Percentiles rank a stretch among this genome's conserved stretches.
Evolutionary conservation across 1,140 invertebrate species (phyloP).

Genomic region (Zaprionus capensis): DNA sequence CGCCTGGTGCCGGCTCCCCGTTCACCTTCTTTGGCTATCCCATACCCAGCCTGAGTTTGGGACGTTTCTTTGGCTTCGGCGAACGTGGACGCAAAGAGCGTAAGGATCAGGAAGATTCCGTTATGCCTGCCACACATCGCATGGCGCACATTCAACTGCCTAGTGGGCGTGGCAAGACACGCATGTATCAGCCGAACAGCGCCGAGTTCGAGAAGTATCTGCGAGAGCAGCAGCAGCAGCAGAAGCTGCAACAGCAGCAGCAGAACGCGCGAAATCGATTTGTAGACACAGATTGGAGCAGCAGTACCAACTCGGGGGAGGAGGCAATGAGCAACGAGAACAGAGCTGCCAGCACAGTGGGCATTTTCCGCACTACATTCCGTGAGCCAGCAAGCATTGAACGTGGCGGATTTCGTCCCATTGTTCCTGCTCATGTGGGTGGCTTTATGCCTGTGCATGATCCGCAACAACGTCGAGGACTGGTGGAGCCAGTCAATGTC

Average conservation of each 20-base stretch:
- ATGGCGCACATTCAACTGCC: conserved; percentile 66
- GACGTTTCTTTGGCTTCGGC: conserved; percentile 76
- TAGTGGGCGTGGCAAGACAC: conserved; percentile 70
- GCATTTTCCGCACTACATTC: conserved; percentile 84
- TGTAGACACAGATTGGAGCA: conserved; percentile 61
- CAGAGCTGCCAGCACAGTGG: conserved; percentile 55
- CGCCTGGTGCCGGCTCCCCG: conserved; percentile 82
- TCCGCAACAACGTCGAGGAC: conserved; percentile 69
- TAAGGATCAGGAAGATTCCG: conserved; percentile 51
- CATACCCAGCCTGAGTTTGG: conserved; percentile 87
- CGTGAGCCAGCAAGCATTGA: conserved; percentile 87
- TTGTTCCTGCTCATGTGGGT: conserved; percentile 88
- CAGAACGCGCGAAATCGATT: conserved; percentile 57
- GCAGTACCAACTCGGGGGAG: conserved; percentile 84
- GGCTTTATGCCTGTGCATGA: conserved; percentile 88
- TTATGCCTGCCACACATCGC: conserved; percentile 74
- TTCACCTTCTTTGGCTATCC: conserved; percentile 94
- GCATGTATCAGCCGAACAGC: conserved; percentile 83
- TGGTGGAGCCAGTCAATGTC: conserved; percentile 65
- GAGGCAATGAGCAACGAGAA: conserved; percentile 78
- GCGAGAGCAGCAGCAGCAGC: conserved; percentile 54
- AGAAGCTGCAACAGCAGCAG: conserved; percentile 44
- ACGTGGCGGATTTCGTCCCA: conserved; percentile 89
- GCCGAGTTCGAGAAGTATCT: conserved; percentile 83
- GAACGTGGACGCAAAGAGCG: conserved; percentile 74